These are phyloP conservation scores for Cremastinae sp. DNA, from an alignment of 2,888 invertebrate species.

Conservation along the genomic window DNA sequence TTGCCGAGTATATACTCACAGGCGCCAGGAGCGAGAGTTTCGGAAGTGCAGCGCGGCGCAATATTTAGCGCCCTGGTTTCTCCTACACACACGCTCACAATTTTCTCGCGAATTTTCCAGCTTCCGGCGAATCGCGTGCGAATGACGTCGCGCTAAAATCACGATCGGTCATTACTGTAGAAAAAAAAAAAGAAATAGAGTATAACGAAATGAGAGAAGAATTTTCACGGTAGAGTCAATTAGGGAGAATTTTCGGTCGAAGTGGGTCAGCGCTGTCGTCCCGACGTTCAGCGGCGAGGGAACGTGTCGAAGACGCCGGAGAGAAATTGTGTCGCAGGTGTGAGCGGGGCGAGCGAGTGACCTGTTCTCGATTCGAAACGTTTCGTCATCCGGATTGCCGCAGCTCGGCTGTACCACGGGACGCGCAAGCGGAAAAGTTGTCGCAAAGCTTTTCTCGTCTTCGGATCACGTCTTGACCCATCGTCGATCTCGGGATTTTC, in stretches of 20 bases:
- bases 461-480: slow-evolving; percentile 79
- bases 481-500: slow-evolving; percentile 53
- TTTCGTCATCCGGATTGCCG: slow-evolving; percentile 71
- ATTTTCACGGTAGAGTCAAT: too few relatives aligned
- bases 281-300: too few relatives aligned
- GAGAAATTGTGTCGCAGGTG: slow-evolving; percentile 2
- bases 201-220: too few relatives aligned
- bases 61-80: too few relatives aligned
- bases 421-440: slow-evolving; percentile 70
- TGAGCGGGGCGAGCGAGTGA: slow-evolving; percentile 6
- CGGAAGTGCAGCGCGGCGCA: too few relatives aligned
- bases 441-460: slow-evolving; percentile 76
- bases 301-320: neutral
- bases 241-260: too few relatives aligned
- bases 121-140: slow-evolving; percentile 34
- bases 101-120: slow-evolving; percentile 16
- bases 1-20: slow-evolving; percentile 3
- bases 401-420: slow-evolving; percentile 65
- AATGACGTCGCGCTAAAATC: too few relatives aligned
- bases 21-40: neutral
- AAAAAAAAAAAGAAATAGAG: too few relatives aligned
- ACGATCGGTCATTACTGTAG: too few relatives aligned
- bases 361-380: too few relatives aligned
- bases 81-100: too few relatives aligned
- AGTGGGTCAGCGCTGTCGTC: neutral